Base-by-base conservation (phyloP, 2,888 invertebrate genomes). In the Monopis laevigella region DNA sequence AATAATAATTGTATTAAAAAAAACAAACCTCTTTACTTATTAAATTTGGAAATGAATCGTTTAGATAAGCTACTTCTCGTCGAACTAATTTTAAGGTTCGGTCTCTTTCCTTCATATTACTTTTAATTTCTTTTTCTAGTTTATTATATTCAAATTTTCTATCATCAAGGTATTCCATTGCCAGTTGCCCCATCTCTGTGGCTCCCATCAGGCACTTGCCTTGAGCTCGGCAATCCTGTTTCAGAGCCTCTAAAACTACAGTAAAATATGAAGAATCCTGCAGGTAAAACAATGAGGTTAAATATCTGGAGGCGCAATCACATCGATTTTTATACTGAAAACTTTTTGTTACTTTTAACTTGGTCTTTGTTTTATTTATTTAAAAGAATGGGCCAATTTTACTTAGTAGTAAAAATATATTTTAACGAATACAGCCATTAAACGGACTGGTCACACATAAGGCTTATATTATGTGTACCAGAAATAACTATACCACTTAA, bases 201-300 rank as follows among this genome's bases (percentile, higher is more conserved):
- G 86, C 84, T 14, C 82, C 83, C 59, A 86, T 77, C 50, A 88
- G 72, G 45, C 87, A 83, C 51, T 82, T 82, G 30, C 85, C 84
- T 61, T 88, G 88, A 7, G 75, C 74, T 28, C 77, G 62, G 44
- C 84, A 83, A 54, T 89, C 87, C 17, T 77, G 54, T 50, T 82
- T 80, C 35, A 88, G 59, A 1, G 83, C 82, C 26, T 80, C 77
- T 41, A 88, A 56, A 2, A 88, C 83, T 0, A 83, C 83, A 35
- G 87, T 86, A 50, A 85, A 88, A 53, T 86, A 86, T 5, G 85
- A 72, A 0, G 86, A 78, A 53, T 89, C 88, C 88, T 87, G 51
- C n/a, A 21, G 26, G 10, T 12, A 6, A 28, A 28, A 28, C 11
- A n/a, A n/a, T n/a, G n/a, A n/a, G n/a, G n/a, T n/a, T n/a, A n/a